Evolutionary conservation across 2,888 invertebrate genomes (phyloP), one percentile per base, ranked within the genome.

Genomic region (Cerceris rybyensis): DNA sequence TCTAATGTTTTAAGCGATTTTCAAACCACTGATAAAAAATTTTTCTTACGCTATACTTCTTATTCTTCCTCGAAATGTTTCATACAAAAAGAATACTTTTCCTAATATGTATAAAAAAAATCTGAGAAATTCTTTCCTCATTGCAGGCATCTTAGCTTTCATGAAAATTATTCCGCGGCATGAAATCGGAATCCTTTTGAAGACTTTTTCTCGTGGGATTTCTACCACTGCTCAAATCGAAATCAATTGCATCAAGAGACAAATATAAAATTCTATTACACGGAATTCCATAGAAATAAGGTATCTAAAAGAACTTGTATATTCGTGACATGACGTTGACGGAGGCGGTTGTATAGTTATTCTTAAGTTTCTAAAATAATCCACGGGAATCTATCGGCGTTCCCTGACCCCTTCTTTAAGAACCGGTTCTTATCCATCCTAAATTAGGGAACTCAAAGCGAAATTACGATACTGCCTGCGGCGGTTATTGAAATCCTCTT

Each of bases 401-500:
- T 80, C 67, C 52, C 65, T 74, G 78, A 80, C 65, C 78, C 54
- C 65, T 68, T 28, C 52, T 57, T 9, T 39, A 13, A 13, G 8
- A 78, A 80, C 78, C 74, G 78, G 80, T 80, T 80, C 46, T 42
- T 7, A 16, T 41, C 28, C 52, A 71, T 66, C 65, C 65, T 70
- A 74, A 63, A 78, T 77, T 65, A 43, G 68, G 74, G 61, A 69
- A 65, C 70, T 39, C 49, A 46, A 8, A 58, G 59, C 14, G 50
- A 70, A 70, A 63, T 70, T 63, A 57, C 41, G 39, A 41, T 64
- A 28, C 42, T 28, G 28, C 61, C 64, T n/a, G 60, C 41, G 55
- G 57, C 54, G 55, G 46, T 13, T 65, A 76, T 72, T 71, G 63
- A 66, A 66, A 72, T 72, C 43, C 14, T 68, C 46, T 61, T 66